Conservation (phyloP, 2,888 invertebrate genomes). For the Periphyllus acericola region DNA sequence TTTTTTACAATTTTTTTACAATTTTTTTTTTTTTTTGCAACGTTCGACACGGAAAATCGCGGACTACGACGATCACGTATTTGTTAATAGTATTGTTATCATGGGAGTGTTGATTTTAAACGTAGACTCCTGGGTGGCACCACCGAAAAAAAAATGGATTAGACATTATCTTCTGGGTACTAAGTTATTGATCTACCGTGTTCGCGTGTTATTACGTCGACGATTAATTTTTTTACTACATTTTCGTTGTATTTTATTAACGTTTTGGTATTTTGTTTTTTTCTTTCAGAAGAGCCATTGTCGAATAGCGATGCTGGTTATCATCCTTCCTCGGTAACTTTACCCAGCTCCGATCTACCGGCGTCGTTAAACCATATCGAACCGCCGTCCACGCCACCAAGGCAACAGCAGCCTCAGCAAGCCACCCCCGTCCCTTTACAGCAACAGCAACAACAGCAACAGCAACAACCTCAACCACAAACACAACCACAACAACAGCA, state of each 20-base stretch:
- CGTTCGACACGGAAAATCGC: too few species aligned
- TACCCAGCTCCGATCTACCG: constrained; percentile 57
- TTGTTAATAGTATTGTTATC: not conserved
- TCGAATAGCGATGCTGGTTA: constrained; percentile 47
- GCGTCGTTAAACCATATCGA: constrained; percentile 59
- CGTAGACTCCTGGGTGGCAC: constrained; percentile 68
- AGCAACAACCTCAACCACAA: not conserved
- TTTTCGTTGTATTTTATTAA: not conserved
- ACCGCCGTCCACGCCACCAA: constrained; percentile 55
- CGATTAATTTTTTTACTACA: not conserved
- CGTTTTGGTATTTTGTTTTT: not conserved
- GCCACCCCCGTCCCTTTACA: not conserved
- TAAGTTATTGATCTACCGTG: too few species aligned
- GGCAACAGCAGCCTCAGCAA: constrained; percentile 26
- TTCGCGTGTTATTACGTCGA: not conserved
- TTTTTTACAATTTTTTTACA: not conserved
- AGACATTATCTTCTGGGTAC: constrained; percentile 71
- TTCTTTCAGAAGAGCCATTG: constrained; percentile 41
- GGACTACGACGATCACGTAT: not conserved
- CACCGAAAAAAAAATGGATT: constrained; percentile 81
- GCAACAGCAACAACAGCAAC: not conserved
- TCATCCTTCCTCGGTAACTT: constrained; percentile 53
- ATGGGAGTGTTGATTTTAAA: constrained; percentile 62
- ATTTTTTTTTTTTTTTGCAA: not conserved
- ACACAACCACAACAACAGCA: not conserved